These are phyloP conservation scores for Osmerus eperlanus DNA, from an alignment of 2,113 vertebrate species.

Conservation along the genomic window DNA sequence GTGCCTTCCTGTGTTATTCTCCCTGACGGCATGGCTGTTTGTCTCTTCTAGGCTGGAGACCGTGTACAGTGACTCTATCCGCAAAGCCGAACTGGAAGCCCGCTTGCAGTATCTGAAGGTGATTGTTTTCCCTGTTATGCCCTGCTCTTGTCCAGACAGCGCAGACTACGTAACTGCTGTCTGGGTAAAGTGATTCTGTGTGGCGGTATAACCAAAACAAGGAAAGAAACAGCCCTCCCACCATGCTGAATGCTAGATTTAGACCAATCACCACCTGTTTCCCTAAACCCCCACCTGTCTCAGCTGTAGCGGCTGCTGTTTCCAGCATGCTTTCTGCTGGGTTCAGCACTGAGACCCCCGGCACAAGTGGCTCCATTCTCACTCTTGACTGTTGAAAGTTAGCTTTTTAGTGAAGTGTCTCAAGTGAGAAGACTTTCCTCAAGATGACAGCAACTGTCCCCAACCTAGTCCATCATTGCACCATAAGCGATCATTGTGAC, in stretches of 20 bases:
- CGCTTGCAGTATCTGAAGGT: slow-evolving; percentile 95
- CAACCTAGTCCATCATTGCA: slow-evolving; percentile 37
- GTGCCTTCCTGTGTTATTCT: slow-evolving; percentile 29
- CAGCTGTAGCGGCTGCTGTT: slow-evolving; percentile 30
- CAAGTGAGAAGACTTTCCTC: slow-evolving; percentile 21
- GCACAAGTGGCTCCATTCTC: slow-evolving; percentile 35
- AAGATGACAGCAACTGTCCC: slow-evolving; percentile 56
- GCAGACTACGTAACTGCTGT: too few species aligned
- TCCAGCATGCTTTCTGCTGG: slow-evolving; percentile 16
- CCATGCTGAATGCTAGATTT: slow-evolving; percentile 22
- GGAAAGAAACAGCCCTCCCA: slow-evolving; percentile 17
- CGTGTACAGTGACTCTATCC: slow-evolving; percentile 84
- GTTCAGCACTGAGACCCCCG: slow-evolving; percentile 7
- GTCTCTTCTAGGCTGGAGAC: slow-evolving; percentile 79
- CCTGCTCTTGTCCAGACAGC: background rate
- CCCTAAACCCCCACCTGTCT: slow-evolving; percentile 61
- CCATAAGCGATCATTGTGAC: background rate
- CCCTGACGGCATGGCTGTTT: slow-evolving; percentile 30
- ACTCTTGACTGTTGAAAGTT: slow-evolving; percentile 5
- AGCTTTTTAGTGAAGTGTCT: slow-evolving; percentile 41
- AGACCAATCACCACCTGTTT: slow-evolving; percentile 24
- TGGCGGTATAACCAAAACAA: background rate
- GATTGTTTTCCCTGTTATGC: slow-evolving; percentile 9
- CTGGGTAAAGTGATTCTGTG: background rate
- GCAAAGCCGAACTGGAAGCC: slow-evolving; percentile 89